A percentile compares a stretch with the other conserved stretches of the same genome.
phyloP scores from a whole-genome alignment of 2,888 invertebrate species.

The Protophormia terraenovae region DNA sequence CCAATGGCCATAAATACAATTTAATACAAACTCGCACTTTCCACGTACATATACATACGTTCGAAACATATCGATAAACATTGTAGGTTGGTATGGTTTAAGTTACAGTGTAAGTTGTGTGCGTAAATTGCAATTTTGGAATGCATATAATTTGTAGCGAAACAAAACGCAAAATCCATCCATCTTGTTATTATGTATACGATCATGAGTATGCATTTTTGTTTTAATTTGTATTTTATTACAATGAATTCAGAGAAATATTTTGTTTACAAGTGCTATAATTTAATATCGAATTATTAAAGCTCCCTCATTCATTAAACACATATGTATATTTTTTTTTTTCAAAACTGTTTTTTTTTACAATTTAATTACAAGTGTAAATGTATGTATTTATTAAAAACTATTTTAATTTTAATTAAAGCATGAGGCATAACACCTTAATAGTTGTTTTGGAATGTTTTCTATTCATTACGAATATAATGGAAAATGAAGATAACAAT shows the following conservation, averaged over 20 bases:
- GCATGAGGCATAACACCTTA: conserved; percentile 17
- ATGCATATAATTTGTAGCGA: conserved; percentile 48
- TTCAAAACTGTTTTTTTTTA: background rate
- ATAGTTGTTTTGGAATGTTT: conserved; percentile 7
- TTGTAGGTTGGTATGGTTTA: background rate
- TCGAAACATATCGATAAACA: conserved; percentile 15
- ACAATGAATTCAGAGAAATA: conserved; percentile 18
- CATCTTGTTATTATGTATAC: conserved; percentile 8
- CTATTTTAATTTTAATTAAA: conserved; percentile 26
- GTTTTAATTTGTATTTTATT: conserved; percentile 9
- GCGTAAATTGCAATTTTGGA: conserved; percentile 50
- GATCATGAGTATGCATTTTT: conserved; percentile 7
- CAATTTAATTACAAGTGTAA: conserved; percentile 31
- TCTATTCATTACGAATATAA: background rate
- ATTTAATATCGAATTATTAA: conserved; percentile 4
- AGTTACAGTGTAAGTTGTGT: conserved; percentile 21
- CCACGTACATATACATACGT: background rate
- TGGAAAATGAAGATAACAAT: background rate
- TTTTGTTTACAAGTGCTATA: conserved; percentile 41
- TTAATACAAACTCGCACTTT: conserved; percentile 15
- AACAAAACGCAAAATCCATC: conserved; percentile 36
- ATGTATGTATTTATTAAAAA: background rate
- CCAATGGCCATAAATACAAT: conserved; percentile 59
- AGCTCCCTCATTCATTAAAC: background rate
- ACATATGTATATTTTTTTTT: too few species aligned